phyloP scores from a whole-genome alignment of 2,888 invertebrate genomes.

The Pristionchus maxplancki region DNA sequence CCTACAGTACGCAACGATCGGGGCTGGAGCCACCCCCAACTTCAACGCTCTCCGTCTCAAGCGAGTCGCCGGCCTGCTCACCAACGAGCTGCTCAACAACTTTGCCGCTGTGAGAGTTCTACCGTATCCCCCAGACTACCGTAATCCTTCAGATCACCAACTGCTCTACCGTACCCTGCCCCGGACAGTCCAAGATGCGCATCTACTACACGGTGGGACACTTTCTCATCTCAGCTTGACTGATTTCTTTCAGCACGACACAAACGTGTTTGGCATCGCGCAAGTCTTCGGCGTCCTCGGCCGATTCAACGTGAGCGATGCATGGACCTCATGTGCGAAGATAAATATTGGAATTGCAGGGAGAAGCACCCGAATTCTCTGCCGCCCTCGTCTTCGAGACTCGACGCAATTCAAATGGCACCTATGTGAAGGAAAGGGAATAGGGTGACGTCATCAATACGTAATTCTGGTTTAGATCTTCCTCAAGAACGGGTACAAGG shows the following conservation, averaged over 20 bases:
- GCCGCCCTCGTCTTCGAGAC: slow-evolving; percentile 35
- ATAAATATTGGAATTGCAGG: too few species aligned
- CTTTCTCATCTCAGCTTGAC: too few species aligned
- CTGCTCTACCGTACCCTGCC: neutral
- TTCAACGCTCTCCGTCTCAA: slow-evolving; percentile 31
- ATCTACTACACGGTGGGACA: neutral
- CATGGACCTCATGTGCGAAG: too few species aligned
- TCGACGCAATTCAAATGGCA: neutral
- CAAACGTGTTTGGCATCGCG: neutral
- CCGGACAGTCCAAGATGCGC: slow-evolving; percentile 20
- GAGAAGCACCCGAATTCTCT: slow-evolving; percentile 1
- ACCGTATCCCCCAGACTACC: neutral
- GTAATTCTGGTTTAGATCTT: neutral
- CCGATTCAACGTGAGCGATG: neutral
- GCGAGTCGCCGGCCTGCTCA: slow-evolving; percentile 20
- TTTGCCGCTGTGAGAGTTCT: neutral
- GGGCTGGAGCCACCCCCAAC: neutral
- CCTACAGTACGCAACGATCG: slow-evolving; percentile 26
- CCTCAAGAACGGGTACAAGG: slow-evolving; percentile 33
- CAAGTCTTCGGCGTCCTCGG: slow-evolving; percentile 24
- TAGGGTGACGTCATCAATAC: neutral
- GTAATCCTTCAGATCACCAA: neutral
- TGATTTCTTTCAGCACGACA: slow-evolving; percentile 32
- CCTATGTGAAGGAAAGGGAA: slow-evolving; percentile 7
- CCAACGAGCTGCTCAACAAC: slow-evolving; percentile 20